These are phyloP conservation scores for Pristiophorus japonicus DNA, from an alignment of 2,113 vertebrate genomes.

Conservation along the genomic window DNA sequence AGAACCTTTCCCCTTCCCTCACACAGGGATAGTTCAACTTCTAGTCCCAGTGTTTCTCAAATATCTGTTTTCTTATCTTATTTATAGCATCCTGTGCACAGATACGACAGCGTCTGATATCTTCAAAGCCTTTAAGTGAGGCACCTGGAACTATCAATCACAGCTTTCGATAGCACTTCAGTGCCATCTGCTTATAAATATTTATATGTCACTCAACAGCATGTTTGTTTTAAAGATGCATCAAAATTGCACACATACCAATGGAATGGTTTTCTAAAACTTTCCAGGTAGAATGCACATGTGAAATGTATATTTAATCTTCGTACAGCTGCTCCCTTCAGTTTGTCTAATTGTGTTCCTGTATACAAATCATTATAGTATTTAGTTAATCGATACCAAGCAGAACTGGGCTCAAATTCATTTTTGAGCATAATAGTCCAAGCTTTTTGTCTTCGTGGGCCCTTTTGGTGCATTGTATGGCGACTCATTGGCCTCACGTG, in stretches of 20 bases:
- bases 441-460: not conserved
- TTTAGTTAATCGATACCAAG: not conserved
- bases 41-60: not conserved
- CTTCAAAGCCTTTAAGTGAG: not conserved
- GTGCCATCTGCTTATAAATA: slow-evolving; percentile 21
- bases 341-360: not conserved
- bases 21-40: not conserved
- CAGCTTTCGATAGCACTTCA: slow-evolving; percentile 5
- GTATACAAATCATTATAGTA: not conserved
- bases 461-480: not conserved
- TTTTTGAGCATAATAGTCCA: not conserved
- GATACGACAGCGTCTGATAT: not conserved
- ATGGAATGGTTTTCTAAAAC: slow-evolving; percentile 13
- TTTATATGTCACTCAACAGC: slow-evolving; percentile 13
- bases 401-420: not conserved
- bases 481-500: not conserved
- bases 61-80: not conserved
- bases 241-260: not conserved
- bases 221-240: slow-evolving; percentile 27
- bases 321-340: not conserved
- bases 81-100: not conserved
- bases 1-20: not conserved
- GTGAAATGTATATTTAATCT: not conserved
- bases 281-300: not conserved
- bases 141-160: slow-evolving; percentile 13